Evolutionary conservation across 2,797 vertebrate genomes (phyloP).

Genomic region (Channallabes apus): DNA sequence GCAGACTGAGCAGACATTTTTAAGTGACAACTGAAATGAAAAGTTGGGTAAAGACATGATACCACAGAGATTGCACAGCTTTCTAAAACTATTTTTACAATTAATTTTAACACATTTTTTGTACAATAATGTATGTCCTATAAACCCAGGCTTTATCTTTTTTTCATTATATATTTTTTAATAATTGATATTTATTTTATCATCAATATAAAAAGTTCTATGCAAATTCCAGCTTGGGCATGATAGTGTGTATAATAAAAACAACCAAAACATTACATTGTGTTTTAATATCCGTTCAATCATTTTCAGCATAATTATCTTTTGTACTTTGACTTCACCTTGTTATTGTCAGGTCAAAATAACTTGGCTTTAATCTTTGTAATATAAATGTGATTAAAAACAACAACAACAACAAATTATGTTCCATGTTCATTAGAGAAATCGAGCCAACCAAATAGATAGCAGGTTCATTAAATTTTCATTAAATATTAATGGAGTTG

Average conservation of each 20-base stretch:
- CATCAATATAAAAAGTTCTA: background rate
- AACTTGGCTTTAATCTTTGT: background rate
- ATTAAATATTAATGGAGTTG: conserved; percentile 33
- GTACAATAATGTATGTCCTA: background rate
- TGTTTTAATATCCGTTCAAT: background rate
- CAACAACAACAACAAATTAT: background rate
- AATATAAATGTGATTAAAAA: background rate
- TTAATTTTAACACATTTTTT: background rate
- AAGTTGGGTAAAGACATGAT: conserved; percentile 23
- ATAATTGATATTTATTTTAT: background rate
- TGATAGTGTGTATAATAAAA: too few species aligned
- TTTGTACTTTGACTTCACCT: background rate
- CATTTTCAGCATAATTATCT: background rate
- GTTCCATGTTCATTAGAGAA: background rate
- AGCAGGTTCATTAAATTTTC: conserved; percentile 34
- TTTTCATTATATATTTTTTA: background rate
- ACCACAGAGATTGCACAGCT: background rate
- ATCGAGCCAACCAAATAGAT: background rate
- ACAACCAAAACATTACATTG: background rate
- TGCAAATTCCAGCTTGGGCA: background rate
- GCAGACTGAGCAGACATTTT: conserved; percentile 28
- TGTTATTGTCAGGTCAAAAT: conserved; percentile 4
- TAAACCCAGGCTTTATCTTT: background rate
- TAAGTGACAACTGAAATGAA: background rate
- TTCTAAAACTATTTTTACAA: background rate